Conservation (phyloP, 2,888 invertebrate species). For the Bugula neritina region DNA sequence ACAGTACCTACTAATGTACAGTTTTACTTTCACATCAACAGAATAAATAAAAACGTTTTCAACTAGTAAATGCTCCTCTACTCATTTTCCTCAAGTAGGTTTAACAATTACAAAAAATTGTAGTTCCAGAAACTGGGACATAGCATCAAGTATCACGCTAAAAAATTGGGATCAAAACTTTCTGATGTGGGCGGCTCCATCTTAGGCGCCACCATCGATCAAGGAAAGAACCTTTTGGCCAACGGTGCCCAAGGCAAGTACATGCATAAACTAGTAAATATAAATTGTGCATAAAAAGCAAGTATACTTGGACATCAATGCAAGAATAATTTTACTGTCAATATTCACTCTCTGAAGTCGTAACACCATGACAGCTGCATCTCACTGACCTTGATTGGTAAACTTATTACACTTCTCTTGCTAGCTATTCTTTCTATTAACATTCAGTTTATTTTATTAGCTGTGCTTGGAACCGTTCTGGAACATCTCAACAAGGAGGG, state of each 20-base stretch:
- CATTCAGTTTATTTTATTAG: slow-evolving; percentile 1
- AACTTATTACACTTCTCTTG: too few species aligned
- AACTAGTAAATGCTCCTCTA: not conserved
- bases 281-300: too few species aligned
- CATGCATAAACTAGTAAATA: too few species aligned
- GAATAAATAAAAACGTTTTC: not conserved
- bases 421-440: too few species aligned
- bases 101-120: too few species aligned
- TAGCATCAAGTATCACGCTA: slow-evolving; percentile 1
- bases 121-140: slow-evolving; percentile 9
- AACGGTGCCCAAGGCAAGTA: slow-evolving; percentile 3
- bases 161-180: not conserved
- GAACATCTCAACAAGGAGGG: slow-evolving; percentile 15
- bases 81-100: too few species aligned
- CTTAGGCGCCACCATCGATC: not conserved
- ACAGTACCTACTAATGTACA: not conserved
- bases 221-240: not conserved
- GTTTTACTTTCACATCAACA: not conserved
- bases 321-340: too few species aligned
- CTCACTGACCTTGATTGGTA: too few species aligned
- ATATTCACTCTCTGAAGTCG: too few species aligned
- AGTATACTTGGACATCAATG: too few species aligned
- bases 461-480: slow-evolving; percentile 18
- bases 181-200: not conserved
- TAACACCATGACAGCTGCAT: too few species aligned